Evolutionary conservation across 2,888 invertebrate genomes (phyloP), one percentile per base, ranked within the genome.

Genomic region (Penaeus monodon): DNA sequence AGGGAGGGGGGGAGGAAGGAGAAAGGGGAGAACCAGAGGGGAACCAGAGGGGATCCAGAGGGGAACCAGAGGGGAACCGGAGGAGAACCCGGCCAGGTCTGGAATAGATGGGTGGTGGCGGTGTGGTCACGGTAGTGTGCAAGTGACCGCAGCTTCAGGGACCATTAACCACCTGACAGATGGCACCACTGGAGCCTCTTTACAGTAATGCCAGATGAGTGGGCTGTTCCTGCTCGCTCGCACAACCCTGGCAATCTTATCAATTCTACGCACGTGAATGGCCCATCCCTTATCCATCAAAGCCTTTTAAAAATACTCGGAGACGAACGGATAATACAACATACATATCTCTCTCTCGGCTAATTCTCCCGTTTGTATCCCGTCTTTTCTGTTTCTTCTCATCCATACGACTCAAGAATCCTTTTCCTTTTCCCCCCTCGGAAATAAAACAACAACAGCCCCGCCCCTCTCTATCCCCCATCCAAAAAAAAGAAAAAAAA

Each of bases 121-220:
- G 81, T 49, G 85, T 85, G 85, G 85, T 81, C 85, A 85, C 85
- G 81, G 81, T 81, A 81, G 85, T 81, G 85, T 85, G 85, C 85
- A 85, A 85, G 85, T 85, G 85, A 85, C 85, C 85, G 81, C 65
- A 57, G 63, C 85, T 85, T 85, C 85, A 85, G 76, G 85, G 85
- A 65, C 85, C 85, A 85, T 85, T 85, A 85, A 81, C 73, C 66
- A 44, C 74, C 85, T 85, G 85, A 85, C 85, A 85, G 85, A 85
- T 85, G 85, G 85, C 85, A 85, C 80, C 74, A 81, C 81, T 76
- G 85, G 85, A 85, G 81, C 76, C 81, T 73, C 85, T 80, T 38
- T 27, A 80, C 85, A 81, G 81, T 85, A 64, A 81, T 85, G 76
- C 85, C 85, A 73, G 38, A 73, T 38, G 22, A 38, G 38, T 38